Evolutionary conservation across 1,140 invertebrate genomes (phyloP), one percentile per base, ranked within the genome.

Genomic region (Epicauta chinensis): DNA sequence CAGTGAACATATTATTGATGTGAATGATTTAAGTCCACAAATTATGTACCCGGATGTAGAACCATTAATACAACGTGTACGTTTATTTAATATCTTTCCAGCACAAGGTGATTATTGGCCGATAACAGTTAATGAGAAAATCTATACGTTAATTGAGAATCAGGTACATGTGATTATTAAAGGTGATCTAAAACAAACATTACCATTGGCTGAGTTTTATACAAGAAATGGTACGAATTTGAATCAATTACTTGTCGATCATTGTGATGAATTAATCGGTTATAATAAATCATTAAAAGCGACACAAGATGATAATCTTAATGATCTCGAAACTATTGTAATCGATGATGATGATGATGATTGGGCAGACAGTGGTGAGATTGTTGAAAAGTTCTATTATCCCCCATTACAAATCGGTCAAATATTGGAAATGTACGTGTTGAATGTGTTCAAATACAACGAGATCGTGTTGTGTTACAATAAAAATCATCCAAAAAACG

Each of bases 31-130:
- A 32, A 71, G 78, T 9, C 82, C 80, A 57, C 73, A 75, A 49
- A 69, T 84, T 2, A 72, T 78, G 3, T 71, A 82, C 16, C 62
- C 72, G 1, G 60, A 84, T 37, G 71, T 85, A 14, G 82, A 82
- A 1, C 70, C 75, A 2, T 77, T 79, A 58, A 74, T 75, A 6
- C 70, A 71, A 40, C 74, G 69, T 55, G 73, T 75, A 23, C 30
- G 62, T 3, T 61, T 81, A 3, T 54, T 69, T 38, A 67, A 75
- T 2, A 73, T 81, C 2, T 55, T 60, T 23, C 74, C 76, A 0
- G 23, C 23, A 23, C 59, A 62, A 2, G 53, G 49, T 1, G 62
- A 61, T 9, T 51, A 64, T 61, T 61, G 61, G 53, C 16, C 44
- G 6, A 40, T 14, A 2, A 37, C 47, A 6, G 54, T 60, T 16